Evolutionary conservation across 2,797 vertebrate genomes (phyloP), one percentile per base, ranked within the genome.

Genomic region (Sibirionetta formosa): DNA sequence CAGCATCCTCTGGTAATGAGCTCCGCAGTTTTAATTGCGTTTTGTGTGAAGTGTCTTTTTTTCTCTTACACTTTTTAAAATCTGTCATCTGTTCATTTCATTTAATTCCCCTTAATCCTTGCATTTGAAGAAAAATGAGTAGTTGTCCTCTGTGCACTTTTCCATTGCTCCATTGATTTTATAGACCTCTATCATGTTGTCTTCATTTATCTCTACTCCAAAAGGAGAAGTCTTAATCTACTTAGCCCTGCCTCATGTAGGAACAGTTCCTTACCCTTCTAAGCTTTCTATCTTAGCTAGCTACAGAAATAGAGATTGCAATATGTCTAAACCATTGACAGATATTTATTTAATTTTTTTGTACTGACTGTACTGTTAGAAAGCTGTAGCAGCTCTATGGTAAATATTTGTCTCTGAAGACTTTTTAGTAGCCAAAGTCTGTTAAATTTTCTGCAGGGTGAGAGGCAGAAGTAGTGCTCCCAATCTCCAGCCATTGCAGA

Each of bases 121-220:
- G 38, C 73, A 88, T 86, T 92, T 90, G 66, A 82, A 76, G 54
- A 86, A 93, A 88, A 94, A 89, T 84, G 42, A 92, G 14, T 93
- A 93, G 88, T 94, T 94, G 92, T 72, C 63, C 51, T 94, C 58
- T 51, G n/a, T 70, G 73, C 35, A 56, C n/a, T 96, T 92, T 90
- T 88, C 42, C 64, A 40, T 76, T 84, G 66, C 58, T 76, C 66
- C 46, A 95, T 88, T 92, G 88, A 86, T 97, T 95, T 96, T 86
- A 63, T 69, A 92, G 75, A 86, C 42, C 63, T 90, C 46, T 93
- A 10, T 73, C 73, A 56, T 69, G 66, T 92, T 63, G 38, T 86
- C n/a, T 31, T 90, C 35, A 36, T 75, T 94, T 90, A 76, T 73
- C 63, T 82, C 29, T 81, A 14, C 65, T 84, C 51, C 63, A 90